A percentile compares a stretch with the other conserved stretches of the same genome.
Conservation (phyloP, 2,888 invertebrate genomes). For the Vandiemenella viatica region DNA sequence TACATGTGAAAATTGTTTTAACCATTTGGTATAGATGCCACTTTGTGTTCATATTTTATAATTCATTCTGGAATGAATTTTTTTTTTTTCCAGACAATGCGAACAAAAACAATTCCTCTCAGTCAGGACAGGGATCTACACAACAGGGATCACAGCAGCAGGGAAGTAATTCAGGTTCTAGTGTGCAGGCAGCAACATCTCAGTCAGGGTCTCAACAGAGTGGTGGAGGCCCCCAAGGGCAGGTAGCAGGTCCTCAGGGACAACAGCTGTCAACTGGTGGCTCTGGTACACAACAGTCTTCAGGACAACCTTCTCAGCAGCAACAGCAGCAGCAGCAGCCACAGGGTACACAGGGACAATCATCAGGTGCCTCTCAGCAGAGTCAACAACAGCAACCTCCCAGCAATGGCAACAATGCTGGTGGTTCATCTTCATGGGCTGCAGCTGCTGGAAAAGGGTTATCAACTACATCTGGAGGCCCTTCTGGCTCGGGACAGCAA, state of each 20-base stretch:
- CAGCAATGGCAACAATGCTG: neutral
- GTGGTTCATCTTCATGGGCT: conserved; percentile 29
- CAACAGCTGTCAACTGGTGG: neutral
- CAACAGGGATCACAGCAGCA: too few relatives aligned
- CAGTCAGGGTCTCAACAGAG: conserved; percentile 18
- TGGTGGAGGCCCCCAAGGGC: neutral
- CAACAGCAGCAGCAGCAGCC: conserved; percentile 30
- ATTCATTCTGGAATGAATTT: too few relatives aligned
- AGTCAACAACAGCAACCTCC: conserved; percentile 29
- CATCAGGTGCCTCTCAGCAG: conserved; percentile 28
- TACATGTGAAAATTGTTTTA: too few relatives aligned
- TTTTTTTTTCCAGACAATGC: too few relatives aligned
- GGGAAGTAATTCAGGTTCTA: too few relatives aligned
- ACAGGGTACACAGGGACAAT: conserved; percentile 26
- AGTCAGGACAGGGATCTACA: too few relatives aligned
- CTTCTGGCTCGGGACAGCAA: neutral
- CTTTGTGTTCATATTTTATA: too few relatives aligned
- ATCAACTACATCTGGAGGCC: neutral
- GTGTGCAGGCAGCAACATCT: too few relatives aligned
- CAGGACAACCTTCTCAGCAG: conserved; percentile 21
- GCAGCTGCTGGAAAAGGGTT: conserved; percentile 38
- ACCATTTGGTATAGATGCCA: too few relatives aligned
- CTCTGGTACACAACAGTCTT: conserved; percentile 17
- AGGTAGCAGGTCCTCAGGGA: too few relatives aligned
- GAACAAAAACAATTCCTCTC: too few relatives aligned